Evolutionary conservation across 2,797 vertebrate species (phyloP).

Genomic region (Hypotaenidia okinawae): DNA sequence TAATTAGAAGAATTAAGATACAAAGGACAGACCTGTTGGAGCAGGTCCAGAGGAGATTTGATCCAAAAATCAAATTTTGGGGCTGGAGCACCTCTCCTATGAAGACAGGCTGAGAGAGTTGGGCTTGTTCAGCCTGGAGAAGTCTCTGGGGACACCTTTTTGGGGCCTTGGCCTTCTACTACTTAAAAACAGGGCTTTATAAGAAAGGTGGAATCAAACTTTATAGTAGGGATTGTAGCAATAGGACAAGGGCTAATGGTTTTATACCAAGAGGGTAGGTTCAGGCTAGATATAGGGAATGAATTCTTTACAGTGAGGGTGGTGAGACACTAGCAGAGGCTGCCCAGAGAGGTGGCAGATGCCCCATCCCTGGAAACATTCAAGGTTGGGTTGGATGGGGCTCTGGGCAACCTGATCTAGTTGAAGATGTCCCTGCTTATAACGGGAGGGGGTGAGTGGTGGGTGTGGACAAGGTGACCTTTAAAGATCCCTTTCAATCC

Average conservation of each 20-base stretch:
- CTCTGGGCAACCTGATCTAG: neutral
- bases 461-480: neutral
- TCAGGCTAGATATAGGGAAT: neutral
- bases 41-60: neutral
- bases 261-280: neutral
- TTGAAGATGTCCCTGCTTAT: neutral
- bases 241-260: neutral
- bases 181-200: too few relatives aligned
- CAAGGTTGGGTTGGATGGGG: neutral
- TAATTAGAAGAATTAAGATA: neutral
- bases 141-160: too few relatives aligned
- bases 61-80: neutral
- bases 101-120: neutral
- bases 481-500: neutral
- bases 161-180: too few relatives aligned
- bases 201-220: neutral
- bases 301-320: neutral
- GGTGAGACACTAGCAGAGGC: neutral
- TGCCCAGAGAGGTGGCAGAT: neutral
- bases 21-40: neutral
- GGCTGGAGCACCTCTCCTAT: neutral
- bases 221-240: neutral
- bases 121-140: too few relatives aligned
- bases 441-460: too few relatives aligned
- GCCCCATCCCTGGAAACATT: neutral